Conservation (phyloP, 2,113 vertebrate genomes). For the Podarcis cretensis region DNA sequence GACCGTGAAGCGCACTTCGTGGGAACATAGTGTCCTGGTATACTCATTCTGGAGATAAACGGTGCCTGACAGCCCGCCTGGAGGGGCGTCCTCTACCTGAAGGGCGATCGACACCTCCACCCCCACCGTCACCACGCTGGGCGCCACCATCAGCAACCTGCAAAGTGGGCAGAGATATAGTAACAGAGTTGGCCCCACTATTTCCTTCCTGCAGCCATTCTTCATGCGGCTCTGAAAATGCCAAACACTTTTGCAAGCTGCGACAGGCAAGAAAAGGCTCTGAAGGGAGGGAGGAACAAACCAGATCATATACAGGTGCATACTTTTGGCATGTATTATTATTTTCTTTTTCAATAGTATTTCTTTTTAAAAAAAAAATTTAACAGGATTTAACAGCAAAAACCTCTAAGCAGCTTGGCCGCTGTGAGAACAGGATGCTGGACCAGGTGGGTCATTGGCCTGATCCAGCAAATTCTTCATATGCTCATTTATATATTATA, state of each 20-base stretch:
- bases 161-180: not conserved
- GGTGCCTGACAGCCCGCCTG: not conserved
- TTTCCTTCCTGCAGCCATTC: not conserved
- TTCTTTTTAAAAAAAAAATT: no score
- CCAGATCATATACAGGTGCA: not conserved
- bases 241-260: not conserved
- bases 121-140: slow-evolving; percentile 21
- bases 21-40: not conserved
- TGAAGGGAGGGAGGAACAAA: not conserved
- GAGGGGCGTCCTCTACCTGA: not conserved
- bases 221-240: not conserved
- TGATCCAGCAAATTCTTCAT: no score
- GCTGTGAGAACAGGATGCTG: no score
- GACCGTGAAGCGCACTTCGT: not conserved
- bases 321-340: not conserved
- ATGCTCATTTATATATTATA: no score
- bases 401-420: no score
- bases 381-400: no score
- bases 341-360: no score
- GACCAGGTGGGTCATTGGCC: no score
- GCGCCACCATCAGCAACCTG: slow-evolving; percentile 15
- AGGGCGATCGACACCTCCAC: not conserved
- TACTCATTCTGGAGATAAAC: slow-evolving; percentile 19
- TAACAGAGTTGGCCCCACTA: no score
- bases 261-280: not conserved